Conservation (phyloP, 2,888 invertebrate genomes). For the Smittia sp. region DNA sequence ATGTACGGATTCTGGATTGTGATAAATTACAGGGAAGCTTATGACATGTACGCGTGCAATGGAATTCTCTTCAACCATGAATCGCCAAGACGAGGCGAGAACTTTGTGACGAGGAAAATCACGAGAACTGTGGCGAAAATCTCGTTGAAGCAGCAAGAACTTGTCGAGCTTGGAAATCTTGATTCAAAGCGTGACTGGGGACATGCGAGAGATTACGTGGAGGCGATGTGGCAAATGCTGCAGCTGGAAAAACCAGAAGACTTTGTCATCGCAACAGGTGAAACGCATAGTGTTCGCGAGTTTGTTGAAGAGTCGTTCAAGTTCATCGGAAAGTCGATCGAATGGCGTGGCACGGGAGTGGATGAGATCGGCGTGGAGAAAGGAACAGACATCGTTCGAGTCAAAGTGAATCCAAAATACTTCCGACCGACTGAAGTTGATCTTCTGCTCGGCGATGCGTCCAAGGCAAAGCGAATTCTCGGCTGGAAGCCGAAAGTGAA, state of each 20-base stretch:
- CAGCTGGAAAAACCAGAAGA: conserved; percentile 90
- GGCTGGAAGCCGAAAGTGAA: conserved; percentile 85
- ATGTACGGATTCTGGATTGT: conserved; percentile 96
- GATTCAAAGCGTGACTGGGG: conserved; percentile 99
- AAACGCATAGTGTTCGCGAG: conserved; percentile 90
- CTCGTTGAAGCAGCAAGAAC: conserved; percentile 77
- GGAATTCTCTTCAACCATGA: conserved; percentile 97
- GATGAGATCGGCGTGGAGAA: conserved; percentile 73
- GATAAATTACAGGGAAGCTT: conserved; percentile 92
- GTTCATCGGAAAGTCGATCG: conserved; percentile 73
- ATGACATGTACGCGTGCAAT: conserved; percentile 92
- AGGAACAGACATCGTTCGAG: conserved; percentile 69
- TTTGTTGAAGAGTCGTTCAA: conserved; percentile 92
- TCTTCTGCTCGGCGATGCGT: conserved; percentile 85
- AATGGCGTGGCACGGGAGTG: conserved; percentile 84
- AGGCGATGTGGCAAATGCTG: conserved; percentile 99
- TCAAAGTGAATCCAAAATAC: conserved; percentile 88
- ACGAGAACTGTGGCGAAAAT: conserved; percentile 98
- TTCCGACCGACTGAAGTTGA: conserved; percentile 98
- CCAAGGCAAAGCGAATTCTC: conserved; percentile 81
- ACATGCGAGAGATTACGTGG: conserved; percentile 92
- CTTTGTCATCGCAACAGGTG: conserved; percentile 96
- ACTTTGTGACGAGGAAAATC: conserved; percentile 97
- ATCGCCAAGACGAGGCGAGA: conserved; percentile 92
- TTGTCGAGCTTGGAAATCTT: conserved; percentile 87